A percentile compares a stretch with the other conserved stretches of the same genome.
Conservation (phyloP, 2,888 invertebrate genomes). For the Melanchra persicariae region DNA sequence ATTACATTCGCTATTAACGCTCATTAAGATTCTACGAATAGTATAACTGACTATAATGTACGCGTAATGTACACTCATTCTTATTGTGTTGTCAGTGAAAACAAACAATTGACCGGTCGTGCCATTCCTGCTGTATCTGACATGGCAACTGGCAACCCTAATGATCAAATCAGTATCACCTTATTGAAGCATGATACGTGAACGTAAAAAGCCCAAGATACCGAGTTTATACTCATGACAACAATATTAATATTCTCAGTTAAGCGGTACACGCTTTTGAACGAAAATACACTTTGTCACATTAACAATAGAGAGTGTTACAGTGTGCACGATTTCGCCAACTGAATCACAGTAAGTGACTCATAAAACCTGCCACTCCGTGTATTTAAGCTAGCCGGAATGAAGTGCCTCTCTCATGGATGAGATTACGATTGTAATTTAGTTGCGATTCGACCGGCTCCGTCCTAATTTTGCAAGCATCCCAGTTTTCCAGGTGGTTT, state of each 20-base stretch:
- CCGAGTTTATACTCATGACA: constrained; percentile 61
- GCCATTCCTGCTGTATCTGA: constrained; percentile 18
- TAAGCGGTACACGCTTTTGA: constrained; percentile 33
- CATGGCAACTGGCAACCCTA: constrained; percentile 48
- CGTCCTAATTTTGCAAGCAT: constrained; percentile 53
- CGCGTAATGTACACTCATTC: constrained; percentile 34
- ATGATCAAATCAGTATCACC: constrained; percentile 57
- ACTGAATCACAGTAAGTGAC: constrained; percentile 65
- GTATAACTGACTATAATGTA: constrained; percentile 36
- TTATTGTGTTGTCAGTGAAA: constrained; percentile 45
- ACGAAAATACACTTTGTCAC: constrained; percentile 58
- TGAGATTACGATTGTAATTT: constrained; percentile 59
- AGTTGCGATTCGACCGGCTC: constrained; percentile 45
- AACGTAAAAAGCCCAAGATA: constrained; percentile 62
- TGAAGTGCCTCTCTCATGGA: constrained; percentile 60
- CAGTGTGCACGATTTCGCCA: constrained; percentile 40
- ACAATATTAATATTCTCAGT: constrained; percentile 65
- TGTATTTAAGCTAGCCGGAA: constrained; percentile 60
- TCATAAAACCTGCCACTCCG: constrained; percentile 62
- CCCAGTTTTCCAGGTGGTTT: constrained; percentile 50
- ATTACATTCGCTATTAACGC: constrained; percentile 19
- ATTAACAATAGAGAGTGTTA: constrained; percentile 53
- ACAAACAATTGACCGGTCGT: constrained; percentile 41
- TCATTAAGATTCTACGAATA: constrained; percentile 42
- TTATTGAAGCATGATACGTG: constrained; percentile 59